These are phyloP conservation scores for Odontamblyopus rebecca DNA, from an alignment of 2,797 vertebrate genomes.

Conservation along the genomic window DNA sequence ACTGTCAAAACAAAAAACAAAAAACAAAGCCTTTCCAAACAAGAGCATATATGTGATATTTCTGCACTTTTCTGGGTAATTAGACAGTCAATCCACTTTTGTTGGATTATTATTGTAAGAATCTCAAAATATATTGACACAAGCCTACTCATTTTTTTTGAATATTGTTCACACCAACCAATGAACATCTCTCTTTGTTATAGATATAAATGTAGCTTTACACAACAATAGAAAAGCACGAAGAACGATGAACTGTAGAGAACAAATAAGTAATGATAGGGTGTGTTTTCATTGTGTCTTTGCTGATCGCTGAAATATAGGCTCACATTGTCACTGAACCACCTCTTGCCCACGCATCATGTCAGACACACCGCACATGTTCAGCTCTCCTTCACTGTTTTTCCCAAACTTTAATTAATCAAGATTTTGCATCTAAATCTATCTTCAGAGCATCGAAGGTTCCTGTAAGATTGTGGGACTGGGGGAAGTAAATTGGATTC, in stretches of 20 bases:
- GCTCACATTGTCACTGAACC: constrained; percentile 41
- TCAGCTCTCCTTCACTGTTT: constrained; percentile 7
- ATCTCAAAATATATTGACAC: too few relatives aligned
- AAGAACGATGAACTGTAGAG: constrained; percentile 10
- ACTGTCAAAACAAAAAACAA: too few relatives aligned
- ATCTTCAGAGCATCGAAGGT: constrained; percentile 14
- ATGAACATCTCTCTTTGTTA: not conserved
- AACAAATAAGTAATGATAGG: constrained; percentile 66
- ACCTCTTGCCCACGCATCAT: constrained; percentile 55
- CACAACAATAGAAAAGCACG: not conserved
- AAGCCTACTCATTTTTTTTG: not conserved
- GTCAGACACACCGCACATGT: constrained; percentile 33
- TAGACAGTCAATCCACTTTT: too few relatives aligned
- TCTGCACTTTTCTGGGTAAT: too few relatives aligned
- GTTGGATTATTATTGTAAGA: too few relatives aligned
- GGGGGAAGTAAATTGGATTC: constrained; percentile 45
- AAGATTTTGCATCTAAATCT: not conserved
- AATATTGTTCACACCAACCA: not conserved
- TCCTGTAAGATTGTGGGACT: constrained; percentile 35
- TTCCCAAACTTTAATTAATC: constrained; percentile 20
- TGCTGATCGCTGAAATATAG: constrained; percentile 59
- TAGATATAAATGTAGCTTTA: not conserved
- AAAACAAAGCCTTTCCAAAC: too few relatives aligned
- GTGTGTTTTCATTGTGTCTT: constrained; percentile 50
- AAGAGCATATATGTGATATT: too few relatives aligned